Conservation (phyloP, 2,888 invertebrate species). For the Dryobota labecula region DNA sequence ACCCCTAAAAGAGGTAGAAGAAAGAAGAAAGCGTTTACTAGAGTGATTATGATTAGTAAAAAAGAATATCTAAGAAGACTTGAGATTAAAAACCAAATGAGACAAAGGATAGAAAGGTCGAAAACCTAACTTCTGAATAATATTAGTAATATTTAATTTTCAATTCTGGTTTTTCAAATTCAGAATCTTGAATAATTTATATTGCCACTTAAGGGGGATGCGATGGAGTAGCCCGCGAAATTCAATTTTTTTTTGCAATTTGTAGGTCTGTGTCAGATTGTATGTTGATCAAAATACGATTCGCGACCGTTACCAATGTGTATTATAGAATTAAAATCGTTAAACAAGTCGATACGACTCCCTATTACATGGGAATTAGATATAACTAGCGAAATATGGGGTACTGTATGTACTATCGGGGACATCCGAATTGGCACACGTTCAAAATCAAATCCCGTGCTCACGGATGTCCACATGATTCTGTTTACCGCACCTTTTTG, state of each 20-base stretch:
- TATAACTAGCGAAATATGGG: not conserved
- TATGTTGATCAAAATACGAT: too few relatives aligned
- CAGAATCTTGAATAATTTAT: not conserved
- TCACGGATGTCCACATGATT: too few relatives aligned
- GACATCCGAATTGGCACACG: too few relatives aligned
- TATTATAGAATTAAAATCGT: too few relatives aligned
- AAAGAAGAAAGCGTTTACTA: constrained; percentile 42
- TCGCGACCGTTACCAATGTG: too few relatives aligned
- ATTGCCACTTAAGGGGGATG: too few relatives aligned
- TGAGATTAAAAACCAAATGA: constrained; percentile 64
- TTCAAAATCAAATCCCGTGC: too few relatives aligned
- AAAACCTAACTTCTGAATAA: not conserved
- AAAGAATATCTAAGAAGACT: constrained; percentile 71
- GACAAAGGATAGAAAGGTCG: constrained; percentile 26
- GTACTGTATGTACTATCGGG: not conserved
- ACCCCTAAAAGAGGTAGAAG: not conserved
- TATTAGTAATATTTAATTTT: not conserved
- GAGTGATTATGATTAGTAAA: constrained; percentile 71
- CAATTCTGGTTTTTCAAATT: not conserved
- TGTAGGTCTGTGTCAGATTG: too few relatives aligned
- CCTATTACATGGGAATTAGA: not conserved
- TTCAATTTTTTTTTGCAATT: too few relatives aligned
- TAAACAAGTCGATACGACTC: too few relatives aligned
- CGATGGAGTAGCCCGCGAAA: too few relatives aligned
- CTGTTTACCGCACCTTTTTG: too few relatives aligned